Conservation (phyloP, 2,113 vertebrate genomes). For the Thinocorus orbignyianus region DNA sequence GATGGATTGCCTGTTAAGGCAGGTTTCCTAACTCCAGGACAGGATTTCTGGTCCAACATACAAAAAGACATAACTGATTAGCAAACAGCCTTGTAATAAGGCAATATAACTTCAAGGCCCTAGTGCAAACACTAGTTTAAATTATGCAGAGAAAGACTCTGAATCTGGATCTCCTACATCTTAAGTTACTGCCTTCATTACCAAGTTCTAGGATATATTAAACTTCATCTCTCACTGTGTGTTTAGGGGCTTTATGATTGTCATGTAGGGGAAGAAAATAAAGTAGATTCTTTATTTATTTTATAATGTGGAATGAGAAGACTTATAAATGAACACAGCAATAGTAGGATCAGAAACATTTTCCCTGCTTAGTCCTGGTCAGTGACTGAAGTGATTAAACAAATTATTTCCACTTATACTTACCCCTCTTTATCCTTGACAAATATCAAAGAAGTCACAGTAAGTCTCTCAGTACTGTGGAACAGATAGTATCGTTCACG, state of each 20-base stretch:
- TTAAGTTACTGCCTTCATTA: not conserved
- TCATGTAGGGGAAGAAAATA: not conserved
- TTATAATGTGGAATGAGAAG: not conserved
- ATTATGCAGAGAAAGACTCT: not conserved
- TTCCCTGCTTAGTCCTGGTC: not conserved
- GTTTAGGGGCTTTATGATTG: not conserved
- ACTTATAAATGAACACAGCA: not conserved
- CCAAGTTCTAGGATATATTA: not conserved
- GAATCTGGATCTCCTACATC: not conserved
- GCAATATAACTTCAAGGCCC: not conserved
- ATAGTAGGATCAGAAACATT: not conserved
- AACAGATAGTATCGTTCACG: slow-evolving; percentile 53
- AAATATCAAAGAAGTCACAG: slow-evolving; percentile 38
- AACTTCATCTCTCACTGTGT: not conserved
- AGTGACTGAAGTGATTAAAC: slow-evolving; percentile 9
- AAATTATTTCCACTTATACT: slow-evolving; percentile 4
- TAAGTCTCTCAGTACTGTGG: slow-evolving; percentile 3
- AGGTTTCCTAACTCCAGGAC: not conserved
- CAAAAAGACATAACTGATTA: not conserved
- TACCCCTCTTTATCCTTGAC: not conserved
- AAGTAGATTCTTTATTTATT: not conserved
- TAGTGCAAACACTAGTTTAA: not conserved
- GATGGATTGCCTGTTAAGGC: not conserved
- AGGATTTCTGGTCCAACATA: not conserved
- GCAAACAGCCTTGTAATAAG: slow-evolving; percentile 2